Percentiles rank a stretch among this genome's conserved stretches.
Evolutionary conservation across 2,797 vertebrate species (phyloP).

Genomic region (Valencia hispanica): DNA sequence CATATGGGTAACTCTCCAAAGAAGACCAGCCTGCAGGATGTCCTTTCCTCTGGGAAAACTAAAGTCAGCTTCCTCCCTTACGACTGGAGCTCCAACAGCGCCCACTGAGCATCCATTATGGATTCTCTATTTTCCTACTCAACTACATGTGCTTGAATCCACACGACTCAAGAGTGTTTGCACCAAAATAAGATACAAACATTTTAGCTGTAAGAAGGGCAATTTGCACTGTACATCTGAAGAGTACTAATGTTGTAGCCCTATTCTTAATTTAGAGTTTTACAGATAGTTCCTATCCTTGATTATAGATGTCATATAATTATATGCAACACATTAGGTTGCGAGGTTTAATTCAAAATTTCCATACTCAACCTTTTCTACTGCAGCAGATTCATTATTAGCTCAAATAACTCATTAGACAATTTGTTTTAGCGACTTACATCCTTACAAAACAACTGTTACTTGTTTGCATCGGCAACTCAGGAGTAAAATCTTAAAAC

Average conservation of each 20-base stretch:
- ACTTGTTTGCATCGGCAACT: conserved; percentile 35
- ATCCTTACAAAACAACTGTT: not conserved
- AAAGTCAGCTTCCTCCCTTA: conserved; percentile 84
- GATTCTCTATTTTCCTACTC: conserved; percentile 17
- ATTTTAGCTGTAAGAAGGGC: conserved; percentile 24
- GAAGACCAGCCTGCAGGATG: conserved; percentile 76
- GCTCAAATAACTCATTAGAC: conserved; percentile 6
- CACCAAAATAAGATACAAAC: conserved; percentile 24
- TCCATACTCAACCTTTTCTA: conserved; percentile 12
- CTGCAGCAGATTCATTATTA: conserved; percentile 10
- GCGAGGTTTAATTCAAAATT: conserved; percentile 3
- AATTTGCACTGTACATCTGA: conserved; percentile 43
- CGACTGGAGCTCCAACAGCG: conserved; percentile 83
- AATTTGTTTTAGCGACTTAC: not conserved
- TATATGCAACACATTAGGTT: not conserved
- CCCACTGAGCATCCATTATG: conserved; percentile 62
- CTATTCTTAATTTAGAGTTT: conserved; percentile 11
- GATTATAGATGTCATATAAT: conserved; percentile 1
- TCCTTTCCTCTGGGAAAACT: conserved; percentile 76
- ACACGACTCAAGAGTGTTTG: not conserved
- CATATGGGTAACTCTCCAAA: conserved; percentile 84
- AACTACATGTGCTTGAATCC: conserved; percentile 9
- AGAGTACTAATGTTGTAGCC: conserved; percentile 6
- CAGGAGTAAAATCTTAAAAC: conserved; percentile 47
- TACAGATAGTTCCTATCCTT: not conserved